Base-by-base conservation (phyloP, 1,140 invertebrate species). In the Lasioglossum baleicum region DNA sequence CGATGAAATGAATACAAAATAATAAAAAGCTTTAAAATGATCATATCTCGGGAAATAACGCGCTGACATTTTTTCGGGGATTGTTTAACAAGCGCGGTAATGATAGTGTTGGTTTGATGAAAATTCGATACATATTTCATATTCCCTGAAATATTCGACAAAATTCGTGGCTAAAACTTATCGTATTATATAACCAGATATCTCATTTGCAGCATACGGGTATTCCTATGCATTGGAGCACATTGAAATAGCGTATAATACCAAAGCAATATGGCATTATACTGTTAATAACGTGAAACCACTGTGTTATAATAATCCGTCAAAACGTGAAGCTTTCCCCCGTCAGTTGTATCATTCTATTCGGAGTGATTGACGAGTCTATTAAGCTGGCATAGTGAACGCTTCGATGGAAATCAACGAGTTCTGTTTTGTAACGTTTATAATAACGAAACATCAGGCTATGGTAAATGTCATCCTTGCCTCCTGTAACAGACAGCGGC, bases 291-390 rank as follows among this genome's bases (percentile, higher is more conserved):
- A 86, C 81, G 84, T 68, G 81, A 85, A 83, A 86, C 84, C 84
- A 86, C 84, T 75, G 83, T 76, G 84, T 86, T 86, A 86, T 86
- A 86, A 86, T 86, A 86, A 86, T 86, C 84, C 84, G 84, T 85
- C 80, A 85, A 86, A 86, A 86, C 60, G 75, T 73, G 72, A 85
- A 85, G 84, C 80, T 70, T 78, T 76, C 61, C 35, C 60, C 76
- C 53, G 69, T 75, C 76, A 53, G 83, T 86, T 75, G 80, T 82
- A 86, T 85, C 81, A 85, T 86, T 83, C 75, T 75, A 83, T 83
- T 75, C 83, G 71, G 71, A 63, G 81, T 86, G 84, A 86, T 86
- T 86, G 84, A 86, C 84, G 84, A 86, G 84, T 86, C 83, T 86
- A 86, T 86, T 86, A 86, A 86, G 83, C 80, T 75, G 80, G 61